Conservation (phyloP, 1,140 invertebrate genomes). For the Musca domestica region DNA sequence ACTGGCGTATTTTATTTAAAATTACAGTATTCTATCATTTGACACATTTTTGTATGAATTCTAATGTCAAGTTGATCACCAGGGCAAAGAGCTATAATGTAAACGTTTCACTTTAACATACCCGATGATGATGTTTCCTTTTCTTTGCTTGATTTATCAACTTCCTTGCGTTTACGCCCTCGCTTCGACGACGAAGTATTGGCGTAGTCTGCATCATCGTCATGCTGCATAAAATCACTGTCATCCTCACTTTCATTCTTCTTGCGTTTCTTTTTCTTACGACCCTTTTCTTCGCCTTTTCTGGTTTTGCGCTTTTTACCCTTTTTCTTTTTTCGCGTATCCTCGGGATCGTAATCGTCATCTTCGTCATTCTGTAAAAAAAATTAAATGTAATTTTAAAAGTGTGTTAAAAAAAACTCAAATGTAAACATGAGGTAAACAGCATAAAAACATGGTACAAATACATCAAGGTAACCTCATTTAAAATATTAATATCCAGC, state of each 20-base stretch:
- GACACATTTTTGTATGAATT: neutral
- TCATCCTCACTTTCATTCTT: slow-evolving; percentile 88
- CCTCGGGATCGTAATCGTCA: slow-evolving; percentile 83
- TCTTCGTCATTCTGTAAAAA: slow-evolving; percentile 71
- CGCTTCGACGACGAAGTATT: slow-evolving; percentile 42
- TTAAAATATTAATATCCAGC: no score
- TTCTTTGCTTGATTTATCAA: slow-evolving; percentile 55
- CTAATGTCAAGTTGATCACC: neutral
- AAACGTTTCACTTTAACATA: slow-evolving; percentile 22
- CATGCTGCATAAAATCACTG: slow-evolving; percentile 73
- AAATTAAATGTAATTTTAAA: no score
- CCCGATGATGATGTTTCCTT: slow-evolving; percentile 49
- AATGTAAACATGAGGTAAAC: no score
- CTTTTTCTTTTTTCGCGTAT: slow-evolving; percentile 80
- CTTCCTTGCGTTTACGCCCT: slow-evolving; percentile 58
- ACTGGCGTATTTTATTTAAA: neutral
- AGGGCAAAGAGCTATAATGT: neutral
- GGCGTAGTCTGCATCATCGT: slow-evolving; percentile 60
- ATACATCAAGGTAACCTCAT: no score
- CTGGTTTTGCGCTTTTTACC: slow-evolving; percentile 87
- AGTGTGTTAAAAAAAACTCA: no score
- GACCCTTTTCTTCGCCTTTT: slow-evolving; percentile 84
- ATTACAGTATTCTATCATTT: neutral
- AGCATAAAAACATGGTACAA: no score
- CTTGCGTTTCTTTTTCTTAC: slow-evolving; percentile 91